Evolutionary conservation across 2,797 vertebrate genomes (phyloP), one percentile per base, ranked within the genome.

Genomic region (Dermochelys coriacea): DNA sequence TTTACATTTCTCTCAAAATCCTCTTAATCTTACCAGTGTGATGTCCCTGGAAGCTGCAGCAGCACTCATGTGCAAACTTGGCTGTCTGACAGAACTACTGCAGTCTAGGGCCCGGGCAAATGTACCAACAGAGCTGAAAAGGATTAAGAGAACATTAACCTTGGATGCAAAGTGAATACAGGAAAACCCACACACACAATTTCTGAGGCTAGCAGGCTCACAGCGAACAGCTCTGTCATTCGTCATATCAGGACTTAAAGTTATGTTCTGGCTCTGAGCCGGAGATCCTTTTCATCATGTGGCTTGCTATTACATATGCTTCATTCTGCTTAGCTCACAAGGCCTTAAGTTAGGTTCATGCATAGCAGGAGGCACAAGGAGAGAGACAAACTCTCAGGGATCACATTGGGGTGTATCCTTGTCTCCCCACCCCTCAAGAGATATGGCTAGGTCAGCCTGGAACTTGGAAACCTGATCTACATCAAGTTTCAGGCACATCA

Each of bases 1-100:
- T 91, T 89, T 90, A 49, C 50, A 78, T 74, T 59, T 88, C 86
- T 57, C 34, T 87, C 75, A 84, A 29, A 87, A 82, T 87, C 51
- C 79, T 85, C 82, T 81, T 51, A 47, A 45, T 74, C 98, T 98
- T 98, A 99, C 99, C 99, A 99, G 98, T 2, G 99, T 99, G 98
- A 99, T 99, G 98, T 99, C 99, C 96, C 99, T 97, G 80, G 98
- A 98, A 77, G 98, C 98, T 3, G 98, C 98, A 1, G 99, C 99
- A 34, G 99, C 99, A 8, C 99, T 99, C 99, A 99, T 99, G 97
- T 99, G 99, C 92, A 99, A 98, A 97, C 99, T 99, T 89, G 99
- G 99, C 98, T 99, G 99, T 75, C 99, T 99, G 96, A 99, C 99
- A 29, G 99, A 99, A 98, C 99, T 99, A 88, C 99, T 99, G 98